phyloP scores from a whole-genome alignment of 92 coral and sea anemone species.

The Porites rus region DNA sequence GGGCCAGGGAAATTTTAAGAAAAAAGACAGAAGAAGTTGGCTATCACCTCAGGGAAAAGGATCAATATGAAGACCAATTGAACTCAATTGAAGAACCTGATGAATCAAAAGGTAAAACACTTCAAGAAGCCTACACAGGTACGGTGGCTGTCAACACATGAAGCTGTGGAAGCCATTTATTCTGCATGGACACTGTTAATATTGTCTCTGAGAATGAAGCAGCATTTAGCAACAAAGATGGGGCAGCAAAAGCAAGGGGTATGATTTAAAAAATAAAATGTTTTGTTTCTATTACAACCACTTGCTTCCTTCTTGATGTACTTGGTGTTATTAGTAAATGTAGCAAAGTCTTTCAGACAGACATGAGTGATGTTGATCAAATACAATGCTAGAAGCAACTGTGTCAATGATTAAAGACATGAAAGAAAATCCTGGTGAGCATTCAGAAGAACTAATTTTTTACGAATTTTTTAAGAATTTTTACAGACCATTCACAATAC shows the following conservation, averaged over 20 bases:
- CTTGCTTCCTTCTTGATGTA: conserved; percentile 54
- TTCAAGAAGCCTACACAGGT: conserved; percentile 57
- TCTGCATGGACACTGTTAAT: conserved; percentile 45
- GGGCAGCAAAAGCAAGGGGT: conserved; percentile 44
- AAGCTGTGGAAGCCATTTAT: conserved; percentile 49
- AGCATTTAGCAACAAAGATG: conserved; percentile 25
- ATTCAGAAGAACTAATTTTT: conserved; percentile 23
- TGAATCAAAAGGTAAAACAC: conserved; percentile 49
- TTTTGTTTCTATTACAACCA: conserved; percentile 39
- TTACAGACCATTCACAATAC: conserved; percentile 37
- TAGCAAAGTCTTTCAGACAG: conserved; percentile 49
- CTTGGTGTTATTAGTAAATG: conserved; percentile 37
- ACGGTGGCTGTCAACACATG: conserved; percentile 33
- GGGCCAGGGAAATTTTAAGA: no score
- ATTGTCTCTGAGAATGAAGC: conserved; percentile 53
- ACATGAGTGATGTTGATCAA: conserved; percentile 34
- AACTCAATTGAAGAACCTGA: conserved; percentile 44
- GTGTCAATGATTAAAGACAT: conserved; percentile 29
- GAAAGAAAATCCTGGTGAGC: conserved; percentile 36
- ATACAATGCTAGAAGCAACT: conserved; percentile 52
- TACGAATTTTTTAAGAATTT: no score
- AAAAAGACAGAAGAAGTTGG: no score
- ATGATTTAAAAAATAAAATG: conserved; percentile 42
- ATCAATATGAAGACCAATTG: no score
- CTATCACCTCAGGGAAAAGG: no score